These are phyloP conservation scores for Sebastolobus altivelis DNA, from an alignment of 2,797 vertebrate species.

Conservation along the genomic window DNA sequence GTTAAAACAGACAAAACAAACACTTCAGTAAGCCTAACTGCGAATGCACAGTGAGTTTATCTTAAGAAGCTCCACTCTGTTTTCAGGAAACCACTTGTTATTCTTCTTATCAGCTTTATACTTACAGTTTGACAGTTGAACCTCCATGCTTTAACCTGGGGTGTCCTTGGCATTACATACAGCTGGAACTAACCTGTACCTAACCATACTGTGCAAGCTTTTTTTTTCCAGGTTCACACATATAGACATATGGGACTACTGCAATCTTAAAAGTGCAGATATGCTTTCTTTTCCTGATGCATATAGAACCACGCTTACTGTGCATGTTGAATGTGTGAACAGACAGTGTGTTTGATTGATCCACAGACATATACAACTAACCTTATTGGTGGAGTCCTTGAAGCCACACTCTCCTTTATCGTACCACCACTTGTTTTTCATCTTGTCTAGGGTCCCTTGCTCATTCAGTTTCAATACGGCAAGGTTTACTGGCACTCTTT, in stretches of 20 bases:
- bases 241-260: slow-evolving; percentile 10
- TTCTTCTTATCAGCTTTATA: slow-evolving; percentile 2
- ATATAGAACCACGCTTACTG: slow-evolving; percentile 28
- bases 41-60: not conserved
- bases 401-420: slow-evolving; percentile 91
- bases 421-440: slow-evolving; percentile 99
- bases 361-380: slow-evolving; percentile 91
- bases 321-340: slow-evolving; percentile 46
- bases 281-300: not conserved
- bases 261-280: not conserved
- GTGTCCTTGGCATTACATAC: not conserved
- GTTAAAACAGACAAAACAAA: slow-evolving; percentile 11
- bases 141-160: not conserved
- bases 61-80: not conserved
- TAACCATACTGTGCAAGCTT: not conserved
- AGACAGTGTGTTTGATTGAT: slow-evolving; percentile 62
- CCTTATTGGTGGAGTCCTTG: slow-evolving; percentile 90
- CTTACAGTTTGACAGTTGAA: not conserved
- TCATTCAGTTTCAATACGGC: slow-evolving; percentile 99
- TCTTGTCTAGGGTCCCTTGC: slow-evolving; percentile 99
- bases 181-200: not conserved
- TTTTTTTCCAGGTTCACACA: not conserved
- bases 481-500: slow-evolving; percentile 99
- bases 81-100: slow-evolving; percentile 12
- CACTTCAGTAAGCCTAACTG: not conserved